A percentile compares a stretch with the other conserved stretches of the same genome.
Conservation (phyloP, 2,888 invertebrate genomes). For the Phaonia tiefii region DNA sequence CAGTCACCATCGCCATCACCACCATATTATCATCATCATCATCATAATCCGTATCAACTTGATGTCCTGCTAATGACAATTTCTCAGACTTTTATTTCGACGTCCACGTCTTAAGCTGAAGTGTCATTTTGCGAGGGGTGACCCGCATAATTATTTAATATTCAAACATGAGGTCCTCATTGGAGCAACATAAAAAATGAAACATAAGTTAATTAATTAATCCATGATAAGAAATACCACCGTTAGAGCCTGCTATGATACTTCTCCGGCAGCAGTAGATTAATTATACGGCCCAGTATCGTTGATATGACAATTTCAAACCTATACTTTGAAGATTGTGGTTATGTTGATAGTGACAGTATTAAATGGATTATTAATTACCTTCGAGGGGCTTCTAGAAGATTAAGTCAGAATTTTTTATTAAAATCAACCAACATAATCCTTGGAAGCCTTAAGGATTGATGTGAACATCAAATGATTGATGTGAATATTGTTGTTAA, state of each 20-base stretch:
- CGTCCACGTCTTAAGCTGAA: constrained; percentile 46
- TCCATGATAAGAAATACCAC: constrained; percentile 12
- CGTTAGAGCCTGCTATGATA: too few species aligned
- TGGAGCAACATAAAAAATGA: not conserved
- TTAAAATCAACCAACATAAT: too few species aligned
- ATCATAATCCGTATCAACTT: constrained; percentile 40
- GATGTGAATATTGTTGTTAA: too few species aligned
- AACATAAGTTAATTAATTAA: constrained; percentile 41
- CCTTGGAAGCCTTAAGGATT: too few species aligned
- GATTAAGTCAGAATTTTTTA: too few species aligned
- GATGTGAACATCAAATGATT: too few species aligned
- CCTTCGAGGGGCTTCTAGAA: not conserved
- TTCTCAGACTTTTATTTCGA: constrained; percentile 46
- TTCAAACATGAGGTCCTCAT: not conserved
- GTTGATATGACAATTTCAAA: not conserved
- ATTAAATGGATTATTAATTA: constrained; percentile 8
- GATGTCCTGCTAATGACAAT: constrained; percentile 48
- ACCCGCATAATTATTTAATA: constrained; percentile 50
- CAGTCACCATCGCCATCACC: not conserved
- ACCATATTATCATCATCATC: not conserved
- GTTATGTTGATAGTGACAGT: not conserved
- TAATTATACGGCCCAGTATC: not conserved
- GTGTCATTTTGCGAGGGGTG: constrained; percentile 14
- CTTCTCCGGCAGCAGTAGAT: not conserved
- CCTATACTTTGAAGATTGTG: too few species aligned